Percentiles rank a stretch among this genome's conserved stretches.
These are phyloP conservation scores for Mystacides longicornis DNA, from an alignment of 2,888 invertebrate species.

Conservation along the genomic window DNA sequence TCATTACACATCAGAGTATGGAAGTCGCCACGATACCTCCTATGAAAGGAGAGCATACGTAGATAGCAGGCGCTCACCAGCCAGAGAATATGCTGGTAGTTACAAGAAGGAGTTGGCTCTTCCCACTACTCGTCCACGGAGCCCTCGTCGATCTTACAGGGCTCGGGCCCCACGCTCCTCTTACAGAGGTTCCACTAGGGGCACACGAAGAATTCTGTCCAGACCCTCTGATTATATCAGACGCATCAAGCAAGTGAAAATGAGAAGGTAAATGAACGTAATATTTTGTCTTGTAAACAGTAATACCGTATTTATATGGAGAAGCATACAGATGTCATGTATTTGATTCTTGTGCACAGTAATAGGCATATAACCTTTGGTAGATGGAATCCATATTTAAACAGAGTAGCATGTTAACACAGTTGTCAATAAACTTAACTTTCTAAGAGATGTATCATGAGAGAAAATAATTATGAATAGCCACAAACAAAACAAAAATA, in stretches of 20 bases:
- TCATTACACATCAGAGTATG: constrained; percentile 46
- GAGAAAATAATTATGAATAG: no score
- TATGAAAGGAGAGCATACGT: constrained; percentile 46
- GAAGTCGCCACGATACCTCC: constrained; percentile 50
- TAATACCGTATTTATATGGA: no score
- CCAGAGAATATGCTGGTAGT: constrained; percentile 35
- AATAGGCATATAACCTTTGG: no score
- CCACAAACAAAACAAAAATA: no score
- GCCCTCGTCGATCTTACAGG: constrained; percentile 35
- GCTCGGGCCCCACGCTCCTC: constrained; percentile 48
- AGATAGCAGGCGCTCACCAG: constrained; percentile 49
- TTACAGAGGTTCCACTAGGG: constrained; percentile 50
- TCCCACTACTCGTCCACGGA: constrained; percentile 33
- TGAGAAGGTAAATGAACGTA: constrained; percentile 41
- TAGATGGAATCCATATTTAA: no score
- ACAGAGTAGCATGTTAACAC: no score
- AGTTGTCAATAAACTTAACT: no score
- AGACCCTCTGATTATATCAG: constrained; percentile 42
- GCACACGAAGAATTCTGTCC: constrained; percentile 37
- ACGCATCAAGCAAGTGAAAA: constrained; percentile 43
- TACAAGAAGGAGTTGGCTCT: constrained; percentile 38
- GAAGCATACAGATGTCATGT: no score
- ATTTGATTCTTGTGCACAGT: no score
- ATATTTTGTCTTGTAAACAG: no score
- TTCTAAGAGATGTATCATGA: no score